Base-by-base conservation (phyloP, 2,888 invertebrate species). In the Pollenia amentaria region DNA sequence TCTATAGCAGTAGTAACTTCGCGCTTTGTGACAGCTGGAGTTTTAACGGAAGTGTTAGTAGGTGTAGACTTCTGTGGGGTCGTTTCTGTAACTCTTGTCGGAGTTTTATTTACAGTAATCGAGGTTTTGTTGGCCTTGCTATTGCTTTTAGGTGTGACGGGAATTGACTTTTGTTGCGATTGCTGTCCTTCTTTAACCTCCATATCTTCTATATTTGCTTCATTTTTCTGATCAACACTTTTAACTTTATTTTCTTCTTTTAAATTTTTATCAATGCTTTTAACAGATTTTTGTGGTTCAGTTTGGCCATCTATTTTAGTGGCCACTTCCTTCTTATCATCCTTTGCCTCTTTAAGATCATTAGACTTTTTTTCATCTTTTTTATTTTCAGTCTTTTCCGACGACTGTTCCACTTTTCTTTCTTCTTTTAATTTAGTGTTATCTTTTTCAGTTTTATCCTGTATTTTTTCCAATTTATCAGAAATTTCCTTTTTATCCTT, bases 401-500 rank as follows among this genome's bases (percentile, higher is more conserved):
- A 29, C 29, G 29, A 29, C 29, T 64, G 73, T 0, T 55, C 88
- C 8, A 51, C 60, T 51, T 87, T 85, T 79, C 85, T 82, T 77
- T 88, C 87, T 11, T 73, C 53, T 79, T 84, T 90, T 79, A 14
- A n/a, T 77, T 65, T 87, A 11, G 29, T 42, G 79, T 55, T 69
- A 51, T 48, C 38, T 7, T 88, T 88, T 70, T 86, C 85, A n/a
- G 79, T 77, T 62, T 88, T 89, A 40, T 89, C 89, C 51, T 89
- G 88, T 4, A 72, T 1, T 14, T 89, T 89, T 6, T 81, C 69
- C 29, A 55, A 55, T 11, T 84, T 75, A 21, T 29, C 82, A 53
- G 65, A 53, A 21, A 64, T 75, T 85, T 53, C 89, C 88, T 72
- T 51, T 62, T 90, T 91, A 83, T 85, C 88, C 79, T 88, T 90